Conservation (phyloP, 2,113 vertebrate genomes). For the Pavo muticus region DNA sequence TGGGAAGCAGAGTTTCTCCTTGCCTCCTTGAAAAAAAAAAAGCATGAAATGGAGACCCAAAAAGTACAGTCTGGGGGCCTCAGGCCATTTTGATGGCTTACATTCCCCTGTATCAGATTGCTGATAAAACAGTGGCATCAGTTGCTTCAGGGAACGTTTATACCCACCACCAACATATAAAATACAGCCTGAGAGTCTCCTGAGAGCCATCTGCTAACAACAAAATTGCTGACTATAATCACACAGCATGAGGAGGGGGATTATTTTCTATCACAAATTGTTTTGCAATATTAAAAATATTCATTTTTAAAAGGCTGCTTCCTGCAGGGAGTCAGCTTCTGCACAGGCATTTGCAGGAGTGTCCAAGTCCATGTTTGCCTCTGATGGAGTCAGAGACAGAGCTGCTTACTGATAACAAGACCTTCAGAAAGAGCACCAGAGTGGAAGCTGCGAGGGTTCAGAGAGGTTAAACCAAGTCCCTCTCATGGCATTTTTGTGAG, state of each 20-base stretch:
- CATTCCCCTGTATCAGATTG: background rate
- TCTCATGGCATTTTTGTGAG: background rate
- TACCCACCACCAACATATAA: background rate
- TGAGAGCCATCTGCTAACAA: slow-evolving; percentile 18
- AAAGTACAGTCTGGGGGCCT: background rate
- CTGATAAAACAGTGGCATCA: background rate
- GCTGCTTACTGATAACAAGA: background rate
- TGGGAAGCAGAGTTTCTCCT: background rate
- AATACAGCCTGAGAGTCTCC: background rate
- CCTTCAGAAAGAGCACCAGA: background rate
- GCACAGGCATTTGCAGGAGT: background rate
- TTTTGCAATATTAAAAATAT: slow-evolving; percentile 11
- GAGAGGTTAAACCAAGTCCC: slow-evolving; percentile 1
- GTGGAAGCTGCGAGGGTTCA: background rate
- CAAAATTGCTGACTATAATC: slow-evolving; percentile 32
- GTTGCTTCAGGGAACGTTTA: background rate
- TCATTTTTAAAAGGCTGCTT: background rate
- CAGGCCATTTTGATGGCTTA: background rate
- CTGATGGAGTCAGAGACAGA: background rate
- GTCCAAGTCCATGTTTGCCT: background rate
- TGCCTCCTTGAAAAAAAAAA: background rate
- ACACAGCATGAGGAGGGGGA: background rate
- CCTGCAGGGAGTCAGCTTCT: background rate
- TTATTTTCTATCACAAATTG: slow-evolving; percentile 22
- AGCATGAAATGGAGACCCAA: background rate